Conservation (phyloP, 2,888 invertebrate genomes). For the Micoletzkya japonica region DNA sequence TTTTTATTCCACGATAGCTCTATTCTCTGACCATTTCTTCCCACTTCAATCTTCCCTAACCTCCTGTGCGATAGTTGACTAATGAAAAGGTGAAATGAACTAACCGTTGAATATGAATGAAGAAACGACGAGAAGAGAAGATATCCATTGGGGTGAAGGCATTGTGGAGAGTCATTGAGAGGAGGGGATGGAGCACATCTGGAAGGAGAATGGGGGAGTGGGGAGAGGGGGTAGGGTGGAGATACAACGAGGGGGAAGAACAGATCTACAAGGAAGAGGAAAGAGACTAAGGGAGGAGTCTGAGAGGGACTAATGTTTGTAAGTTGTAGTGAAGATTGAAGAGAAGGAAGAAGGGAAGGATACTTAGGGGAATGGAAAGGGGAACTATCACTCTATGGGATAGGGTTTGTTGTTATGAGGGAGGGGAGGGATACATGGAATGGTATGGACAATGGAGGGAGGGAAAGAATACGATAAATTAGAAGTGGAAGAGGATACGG, state of each 20-base stretch:
- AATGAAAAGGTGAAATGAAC: constrained; percentile 1
- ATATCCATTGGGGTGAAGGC: not conserved
- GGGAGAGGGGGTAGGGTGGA: not conserved
- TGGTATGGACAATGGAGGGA: no score
- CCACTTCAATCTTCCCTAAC: no score
- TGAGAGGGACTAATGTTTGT: no score
- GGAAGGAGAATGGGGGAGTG: not conserved
- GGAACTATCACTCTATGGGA: no score
- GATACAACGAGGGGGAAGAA: not conserved
- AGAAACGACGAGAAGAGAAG: not conserved
- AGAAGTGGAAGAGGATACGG: not conserved
- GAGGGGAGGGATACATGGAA: no score
- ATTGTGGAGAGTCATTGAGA: constrained; percentile 15
- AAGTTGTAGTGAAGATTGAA: no score
- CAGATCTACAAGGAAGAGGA: not conserved
- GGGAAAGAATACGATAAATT: not conserved
- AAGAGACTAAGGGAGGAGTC: not conserved
- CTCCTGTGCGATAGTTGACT: constrained; percentile 5
- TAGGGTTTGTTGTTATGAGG: no score
- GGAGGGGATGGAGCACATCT: not conserved
- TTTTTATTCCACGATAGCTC: no score
- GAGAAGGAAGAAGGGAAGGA: no score
- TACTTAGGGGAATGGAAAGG: no score
- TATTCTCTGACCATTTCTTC: no score
- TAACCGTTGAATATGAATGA: constrained; percentile 8